Evolutionary conservation across 2,888 invertebrate species (phyloP).

Genomic region (Pasiphila rectangulata): DNA sequence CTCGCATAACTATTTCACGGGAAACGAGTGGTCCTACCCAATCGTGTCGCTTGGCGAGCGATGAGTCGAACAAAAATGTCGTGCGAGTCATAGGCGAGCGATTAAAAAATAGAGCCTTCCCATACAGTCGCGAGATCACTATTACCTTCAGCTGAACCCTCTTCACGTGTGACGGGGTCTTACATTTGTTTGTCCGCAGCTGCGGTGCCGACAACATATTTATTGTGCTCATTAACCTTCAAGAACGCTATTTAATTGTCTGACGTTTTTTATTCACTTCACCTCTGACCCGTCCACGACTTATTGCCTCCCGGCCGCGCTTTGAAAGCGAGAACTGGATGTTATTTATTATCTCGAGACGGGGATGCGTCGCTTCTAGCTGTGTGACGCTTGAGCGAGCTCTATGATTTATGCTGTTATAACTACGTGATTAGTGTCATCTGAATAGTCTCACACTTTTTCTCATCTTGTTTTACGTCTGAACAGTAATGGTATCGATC

Average conservation of each 20-base stretch:
- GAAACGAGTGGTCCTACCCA: no score
- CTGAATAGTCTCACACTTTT: constrained; percentile 38
- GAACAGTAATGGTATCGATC: constrained; percentile 11
- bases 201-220: constrained; percentile 81
- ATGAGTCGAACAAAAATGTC: no score
- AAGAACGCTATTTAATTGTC: constrained; percentile 81
- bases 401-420: constrained; percentile 74
- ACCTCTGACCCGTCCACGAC: constrained; percentile 78
- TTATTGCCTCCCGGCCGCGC: constrained; percentile 77
- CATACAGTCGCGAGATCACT: constrained; percentile 24
- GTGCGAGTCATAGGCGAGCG: no score
- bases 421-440: constrained; percentile 72
- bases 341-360: constrained; percentile 76
- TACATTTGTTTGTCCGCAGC: constrained; percentile 78
- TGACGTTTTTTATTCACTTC: constrained; percentile 80
- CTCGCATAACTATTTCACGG: no score
- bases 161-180: constrained; percentile 69
- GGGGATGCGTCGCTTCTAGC: constrained; percentile 74
- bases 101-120: no score
- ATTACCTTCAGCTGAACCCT: constrained; percentile 45
- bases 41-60: no score
- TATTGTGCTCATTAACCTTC: constrained; percentile 81
- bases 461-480: constrained; percentile 21
- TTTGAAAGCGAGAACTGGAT: constrained; percentile 77
- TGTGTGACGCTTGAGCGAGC: constrained; percentile 76